phyloP scores from a whole-genome alignment of 2,888 invertebrate genomes.

The Zaprionus bogoriensis region DNA sequence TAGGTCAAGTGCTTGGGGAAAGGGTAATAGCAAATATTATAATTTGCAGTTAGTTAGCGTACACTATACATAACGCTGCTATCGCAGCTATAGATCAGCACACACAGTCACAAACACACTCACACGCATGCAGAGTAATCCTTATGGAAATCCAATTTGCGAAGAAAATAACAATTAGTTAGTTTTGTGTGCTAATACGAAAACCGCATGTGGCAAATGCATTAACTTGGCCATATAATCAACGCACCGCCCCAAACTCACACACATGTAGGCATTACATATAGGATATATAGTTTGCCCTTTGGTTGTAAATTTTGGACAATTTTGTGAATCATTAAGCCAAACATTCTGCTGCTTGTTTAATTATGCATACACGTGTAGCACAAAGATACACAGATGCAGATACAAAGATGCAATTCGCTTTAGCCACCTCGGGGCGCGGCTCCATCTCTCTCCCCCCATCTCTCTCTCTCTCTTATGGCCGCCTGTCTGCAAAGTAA shows the following conservation, averaged over 20 bases:
- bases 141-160: slow-evolving; percentile 73
- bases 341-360: slow-evolving; percentile 74
- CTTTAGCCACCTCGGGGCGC: background rate
- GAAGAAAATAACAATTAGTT: slow-evolving; percentile 74
- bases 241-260: slow-evolving; percentile 30
- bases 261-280: background rate
- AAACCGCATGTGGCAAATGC: slow-evolving; percentile 65
- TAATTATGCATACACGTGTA: slow-evolving; percentile 70
- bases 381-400: slow-evolving; percentile 16
- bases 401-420: slow-evolving; percentile 21
- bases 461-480: slow-evolving; percentile 42
- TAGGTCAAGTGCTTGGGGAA: too few relatives aligned
- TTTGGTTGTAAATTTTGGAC: slow-evolving; percentile 62
- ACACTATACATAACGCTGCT: background rate
- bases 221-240: slow-evolving; percentile 66
- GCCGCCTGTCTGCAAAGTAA: slow-evolving; percentile 55
- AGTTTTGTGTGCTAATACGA: slow-evolving; percentile 54
- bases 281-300: slow-evolving; percentile 10
- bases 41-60: slow-evolving; percentile 15
- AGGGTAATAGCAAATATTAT: slow-evolving; percentile 40
- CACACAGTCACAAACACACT: background rate
- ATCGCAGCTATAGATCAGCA: slow-evolving; percentile 33
- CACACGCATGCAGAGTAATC: slow-evolving; percentile 55
- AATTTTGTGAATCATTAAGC: slow-evolving; percentile 77
- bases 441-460: too few relatives aligned